Conservation (phyloP, 1,140 invertebrate genomes). For the Lycorma delicatula region DNA sequence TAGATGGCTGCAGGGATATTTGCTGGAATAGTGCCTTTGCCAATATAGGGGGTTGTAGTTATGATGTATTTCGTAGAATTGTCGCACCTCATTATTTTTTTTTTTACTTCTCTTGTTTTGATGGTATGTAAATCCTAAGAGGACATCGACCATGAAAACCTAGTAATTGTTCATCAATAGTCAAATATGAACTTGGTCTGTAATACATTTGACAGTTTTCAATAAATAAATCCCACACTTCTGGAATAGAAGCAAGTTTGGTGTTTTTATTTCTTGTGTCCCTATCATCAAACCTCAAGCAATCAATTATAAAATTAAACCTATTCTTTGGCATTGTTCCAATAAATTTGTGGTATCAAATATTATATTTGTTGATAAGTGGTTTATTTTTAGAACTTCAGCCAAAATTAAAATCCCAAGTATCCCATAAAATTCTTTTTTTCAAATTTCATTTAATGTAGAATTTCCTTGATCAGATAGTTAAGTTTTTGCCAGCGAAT, state of each 20-base stretch:
- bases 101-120: constrained; percentile 29
- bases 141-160: constrained; percentile 36
- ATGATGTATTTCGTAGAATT: constrained; percentile 31
- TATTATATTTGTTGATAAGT: too few species aligned
- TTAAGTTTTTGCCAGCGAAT: too few species aligned
- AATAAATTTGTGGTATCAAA: too few species aligned
- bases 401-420: too few species aligned
- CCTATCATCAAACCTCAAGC: constrained; percentile 25
- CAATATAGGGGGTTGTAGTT: constrained; percentile 31
- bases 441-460: too few species aligned
- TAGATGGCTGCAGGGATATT: too few species aligned
- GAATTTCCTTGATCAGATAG: too few species aligned
- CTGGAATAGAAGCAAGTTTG: constrained; percentile 1
- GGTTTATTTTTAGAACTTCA: too few species aligned
- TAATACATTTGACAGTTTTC: constrained; percentile 15
- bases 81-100: constrained; percentile 36
- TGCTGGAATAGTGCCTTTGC: too few species aligned
- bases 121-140: constrained; percentile 38
- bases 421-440: too few species aligned
- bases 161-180: constrained; percentile 34
- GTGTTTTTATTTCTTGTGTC: constrained; percentile 12
- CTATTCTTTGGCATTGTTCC: constrained; percentile 21
- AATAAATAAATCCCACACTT: not conserved
- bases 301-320: constrained; percentile 23
- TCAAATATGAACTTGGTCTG: constrained; percentile 20